Evolutionary conservation across 2,113 vertebrate species (phyloP), one percentile per base, ranked within the genome.

Genomic region (Apus apus): DNA sequence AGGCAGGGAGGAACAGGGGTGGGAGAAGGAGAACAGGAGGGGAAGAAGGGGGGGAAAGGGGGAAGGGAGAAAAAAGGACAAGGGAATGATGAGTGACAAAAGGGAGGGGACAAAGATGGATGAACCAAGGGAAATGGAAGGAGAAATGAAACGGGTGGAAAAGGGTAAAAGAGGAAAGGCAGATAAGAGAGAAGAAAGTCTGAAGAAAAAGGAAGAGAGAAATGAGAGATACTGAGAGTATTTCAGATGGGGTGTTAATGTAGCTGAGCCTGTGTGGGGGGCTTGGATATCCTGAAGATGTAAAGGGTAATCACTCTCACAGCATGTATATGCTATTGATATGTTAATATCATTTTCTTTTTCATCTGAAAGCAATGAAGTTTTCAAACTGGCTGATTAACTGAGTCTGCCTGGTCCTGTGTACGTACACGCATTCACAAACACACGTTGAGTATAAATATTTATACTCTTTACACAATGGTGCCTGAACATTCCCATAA

Each of bases 331-430:
- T 95, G 89, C 95, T 90, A 97, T 97, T 98, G 98, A 98, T 97
- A 98, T 98, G 98, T 97, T 98, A 98, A 98, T 98, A 97, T 84
- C 20, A 92, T 97, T 97, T 94, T 94, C 94, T 96, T 96, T 97
- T 98, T 98, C 93, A 96, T 97, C 96, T 96, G 93, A 92, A 97
- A 97, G 97, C 93, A 97, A 96, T 94, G 97, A 98, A 98, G 97
- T 98, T 98, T 98, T 96, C 97, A 97, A 97, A 97, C 93, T 90
- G 91, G 72, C 95, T 94, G 96, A 97, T 97, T 92, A 97, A 97
- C 93, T 92, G 94, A 53, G 83, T 53, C 96, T 97, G 96, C 36
- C 85, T 92, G 36, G 56, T 76, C 82, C 93, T 77, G 82, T 43
- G 74, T 29, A 81, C 1, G 18, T 54, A 89, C 58, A 27, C 48